Evolutionary conservation across 2,888 invertebrate species (phyloP), one percentile per base, ranked within the genome.

Genomic region (Plagiodera versicolora): DNA sequence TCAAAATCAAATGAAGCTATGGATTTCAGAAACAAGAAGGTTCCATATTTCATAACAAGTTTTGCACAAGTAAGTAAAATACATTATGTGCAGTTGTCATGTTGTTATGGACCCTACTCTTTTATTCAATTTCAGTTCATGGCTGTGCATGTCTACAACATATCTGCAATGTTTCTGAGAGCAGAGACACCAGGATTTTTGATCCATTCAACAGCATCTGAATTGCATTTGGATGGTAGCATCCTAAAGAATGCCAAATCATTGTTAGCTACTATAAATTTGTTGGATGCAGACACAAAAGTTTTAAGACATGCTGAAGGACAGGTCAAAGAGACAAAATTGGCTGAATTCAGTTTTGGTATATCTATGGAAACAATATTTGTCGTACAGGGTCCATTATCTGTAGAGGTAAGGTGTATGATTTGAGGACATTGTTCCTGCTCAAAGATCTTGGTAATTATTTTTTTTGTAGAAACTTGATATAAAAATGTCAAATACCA

Each of bases 331-430:
- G 85, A 87, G n/a, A 87, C 88, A 6, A 87, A 88, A 69, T 80
- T 92, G 48, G 89, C 86, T 0, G 90, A 92, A 75, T 83, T 90
- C 1, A 86, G 87, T 50, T 91, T 91, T 70, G 89, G 89, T 53
- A 83, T 92, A 39, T 83, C 88, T 0, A 80, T 91, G 62, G 92
- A 93, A 77, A 90, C 91, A 0, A 89, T 89, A 0, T 83, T 94
- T 9, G 87, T 89, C 67, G 92, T 91, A 5, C 90, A 91, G 72
- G 91, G 90, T 2, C 91, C 92, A n/a, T 80, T 92, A n/a, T 90
- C 91, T 67, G 88, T 93, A 45, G 92, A 93, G 84, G 92, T 91
- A 79, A 35, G 8, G 35, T 32, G 20, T 45, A 46, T n/a, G n/a
- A n/a, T n/a, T n/a, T n/a, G n/a, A n/a, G 24, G 11, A 24, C 10